Percentiles rank a stretch among this genome's conserved stretches.
Evolutionary conservation across 2,113 vertebrate genomes (phyloP).

Genomic region (Pelecanus crispus): DNA sequence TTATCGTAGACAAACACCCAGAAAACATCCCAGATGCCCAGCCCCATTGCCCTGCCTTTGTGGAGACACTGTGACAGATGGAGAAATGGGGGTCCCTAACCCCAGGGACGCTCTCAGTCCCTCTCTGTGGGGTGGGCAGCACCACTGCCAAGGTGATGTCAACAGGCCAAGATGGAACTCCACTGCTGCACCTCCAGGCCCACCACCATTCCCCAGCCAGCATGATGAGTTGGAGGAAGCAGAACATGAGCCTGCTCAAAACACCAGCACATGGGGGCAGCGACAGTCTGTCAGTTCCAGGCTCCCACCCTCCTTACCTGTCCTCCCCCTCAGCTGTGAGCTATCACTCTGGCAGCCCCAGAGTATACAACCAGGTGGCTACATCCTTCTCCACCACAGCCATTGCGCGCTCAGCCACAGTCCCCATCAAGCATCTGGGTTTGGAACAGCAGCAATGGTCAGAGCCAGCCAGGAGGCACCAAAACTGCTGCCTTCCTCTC

Average conservation of each 20-base stretch:
- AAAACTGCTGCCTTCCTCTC: not conserved
- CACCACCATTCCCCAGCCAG: not conserved
- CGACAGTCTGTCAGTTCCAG: not conserved
- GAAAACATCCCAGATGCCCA: not conserved
- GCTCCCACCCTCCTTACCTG: not conserved
- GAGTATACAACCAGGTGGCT: not conserved
- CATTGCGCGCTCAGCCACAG: rapidly evolving
- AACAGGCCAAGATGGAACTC: not conserved
- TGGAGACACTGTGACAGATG: not conserved
- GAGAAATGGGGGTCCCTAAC: not conserved
- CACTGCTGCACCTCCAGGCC: not conserved
- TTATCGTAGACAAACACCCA: not conserved
- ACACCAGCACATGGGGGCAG: not conserved
- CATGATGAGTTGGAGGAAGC: not conserved
- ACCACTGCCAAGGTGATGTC: not conserved
- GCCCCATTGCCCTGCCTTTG: not conserved
- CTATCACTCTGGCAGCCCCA: not conserved
- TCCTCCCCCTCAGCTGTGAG: not conserved
- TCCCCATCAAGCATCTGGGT: not conserved
- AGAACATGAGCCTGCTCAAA: not conserved
- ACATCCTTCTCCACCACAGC: not conserved
- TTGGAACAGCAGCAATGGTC: not conserved
- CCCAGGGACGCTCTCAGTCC: not conserved
- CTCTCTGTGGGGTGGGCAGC: not conserved
- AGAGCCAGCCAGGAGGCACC: not conserved